These are phyloP conservation scores for Ceramica pisi DNA, from an alignment of 2,888 invertebrate species.

Conservation along the genomic window DNA sequence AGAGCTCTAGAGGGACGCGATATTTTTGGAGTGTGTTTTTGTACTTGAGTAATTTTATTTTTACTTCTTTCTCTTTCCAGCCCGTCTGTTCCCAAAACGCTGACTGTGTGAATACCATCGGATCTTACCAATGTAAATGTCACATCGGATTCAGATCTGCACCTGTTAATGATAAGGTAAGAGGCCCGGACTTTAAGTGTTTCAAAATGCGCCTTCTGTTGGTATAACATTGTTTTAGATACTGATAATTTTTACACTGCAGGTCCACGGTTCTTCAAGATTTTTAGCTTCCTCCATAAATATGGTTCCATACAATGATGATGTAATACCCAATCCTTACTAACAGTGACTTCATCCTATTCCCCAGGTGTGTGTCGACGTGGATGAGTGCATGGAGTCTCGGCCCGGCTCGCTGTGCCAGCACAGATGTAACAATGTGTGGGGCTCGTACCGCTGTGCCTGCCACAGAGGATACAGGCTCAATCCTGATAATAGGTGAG, in stretches of 20 bases:
- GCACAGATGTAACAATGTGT: constrained; percentile 97
- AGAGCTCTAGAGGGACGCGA: too few relatives aligned
- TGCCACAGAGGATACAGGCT: constrained; percentile 96
- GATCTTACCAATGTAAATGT: constrained; percentile 87
- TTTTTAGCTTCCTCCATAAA: too few relatives aligned
- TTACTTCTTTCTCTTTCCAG: too few relatives aligned
- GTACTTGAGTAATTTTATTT: too few relatives aligned
- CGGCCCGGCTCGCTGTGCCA: constrained; percentile 92
- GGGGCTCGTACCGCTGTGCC: constrained; percentile 97
- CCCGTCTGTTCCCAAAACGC: constrained; percentile 86
- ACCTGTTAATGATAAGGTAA: constrained; percentile 86
- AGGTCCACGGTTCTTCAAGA: too few relatives aligned
- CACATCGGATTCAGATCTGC: constrained; percentile 85
- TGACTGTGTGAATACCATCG: constrained; percentile 86
- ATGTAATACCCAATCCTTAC: not conserved
- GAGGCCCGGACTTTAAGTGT: not conserved
- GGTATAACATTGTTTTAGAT: too few relatives aligned
- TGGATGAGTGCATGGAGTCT: constrained; percentile 92
- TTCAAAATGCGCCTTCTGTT: too few relatives aligned
- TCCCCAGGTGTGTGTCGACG: constrained; percentile 90
- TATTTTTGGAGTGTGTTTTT: too few relatives aligned
- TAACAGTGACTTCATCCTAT: not conserved
- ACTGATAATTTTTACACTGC: too few relatives aligned
- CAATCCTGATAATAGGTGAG: constrained; percentile 85
- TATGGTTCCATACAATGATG: not conserved